phyloP scores from a whole-genome alignment of 1,140 invertebrate species.

The Orchesella cincta region DNA sequence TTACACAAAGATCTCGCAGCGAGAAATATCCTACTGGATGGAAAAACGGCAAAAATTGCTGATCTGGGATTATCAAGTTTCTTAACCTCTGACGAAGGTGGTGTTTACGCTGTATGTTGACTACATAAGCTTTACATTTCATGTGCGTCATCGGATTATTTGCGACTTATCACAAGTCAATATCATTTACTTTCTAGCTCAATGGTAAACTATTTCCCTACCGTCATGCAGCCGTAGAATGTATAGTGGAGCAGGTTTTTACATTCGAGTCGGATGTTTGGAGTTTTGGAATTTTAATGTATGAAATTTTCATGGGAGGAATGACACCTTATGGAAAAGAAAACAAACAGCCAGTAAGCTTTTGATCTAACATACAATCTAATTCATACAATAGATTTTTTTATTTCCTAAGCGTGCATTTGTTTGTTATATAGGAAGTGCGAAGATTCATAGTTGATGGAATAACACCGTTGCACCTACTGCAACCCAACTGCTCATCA shows the following conservation, averaged over 20 bases:
- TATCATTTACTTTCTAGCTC: slow-evolving; percentile 21
- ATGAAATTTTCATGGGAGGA: slow-evolving; percentile 38
- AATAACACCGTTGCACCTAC: slow-evolving; percentile 25
- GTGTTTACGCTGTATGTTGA: slow-evolving; percentile 32
- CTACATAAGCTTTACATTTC: not conserved
- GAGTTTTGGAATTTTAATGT: slow-evolving; percentile 41
- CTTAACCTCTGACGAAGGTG: slow-evolving; percentile 18
- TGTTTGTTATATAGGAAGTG: slow-evolving; percentile 29
- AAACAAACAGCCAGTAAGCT: slow-evolving; percentile 36
- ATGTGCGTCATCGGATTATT: no score
- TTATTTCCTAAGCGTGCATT: slow-evolving; percentile 10
- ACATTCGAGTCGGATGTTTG: slow-evolving; percentile 41
- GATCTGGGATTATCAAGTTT: slow-evolving; percentile 42
- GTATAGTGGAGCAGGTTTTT: slow-evolving; percentile 39
- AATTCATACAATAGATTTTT: not conserved
- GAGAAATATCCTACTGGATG: slow-evolving; percentile 38
- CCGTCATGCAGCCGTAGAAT: slow-evolving; percentile 41
- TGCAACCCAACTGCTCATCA: slow-evolving; percentile 24
- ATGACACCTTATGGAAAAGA: slow-evolving; percentile 37
- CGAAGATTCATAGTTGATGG: slow-evolving; percentile 35
- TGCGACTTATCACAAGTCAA: no score
- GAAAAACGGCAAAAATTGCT: slow-evolving; percentile 40
- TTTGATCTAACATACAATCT: not conserved
- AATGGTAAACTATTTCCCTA: slow-evolving; percentile 41
- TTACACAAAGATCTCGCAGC: slow-evolving; percentile 44